Base-by-base conservation (phyloP, 2,888 invertebrate species). In the Catocala fraxini region DNA sequence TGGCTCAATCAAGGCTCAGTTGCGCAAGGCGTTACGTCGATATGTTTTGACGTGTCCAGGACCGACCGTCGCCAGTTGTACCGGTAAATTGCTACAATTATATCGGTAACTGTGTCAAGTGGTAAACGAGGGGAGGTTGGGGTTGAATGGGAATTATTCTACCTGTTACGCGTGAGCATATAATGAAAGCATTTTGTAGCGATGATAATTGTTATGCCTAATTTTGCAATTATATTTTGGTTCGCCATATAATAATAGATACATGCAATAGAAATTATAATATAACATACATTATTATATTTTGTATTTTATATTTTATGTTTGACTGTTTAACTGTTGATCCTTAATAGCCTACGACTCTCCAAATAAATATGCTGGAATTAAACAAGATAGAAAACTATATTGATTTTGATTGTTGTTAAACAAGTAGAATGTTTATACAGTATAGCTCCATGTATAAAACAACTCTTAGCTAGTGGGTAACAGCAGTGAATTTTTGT, bases 51-150 rank as follows among this genome's bases (percentile, higher is more conserved):
- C 91, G 85, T 91, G 91, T 88, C 84, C 84, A 80, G 82, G 79
- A 80, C 71, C 64, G 68, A 73, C 81, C 68, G 79, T 79, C 77
- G 80, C 79, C 73, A 78, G 76, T 79, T 81, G 73, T 82, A 78
- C 77, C 41, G 53, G 86, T 83, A 87, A 91, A 93, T 92, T 90
- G 90, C 92, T 88, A 91, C 91, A 92, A 93, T 93, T 92, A 92
- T 87, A 86, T 79, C 79, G 70, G 82, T 86, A 93, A 90, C 85
- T 92, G 86, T 92, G 92, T 92, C 92, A 91, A 89, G 88, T 87
- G 79, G 87, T 73, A 73, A 75, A 67, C 75, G 75, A 59, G 83
- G 73, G 89, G 88, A 86, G 70, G 56, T 34, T 71, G 77, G 85
- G 86, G 80, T 57, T 41, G 64, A 56, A 46, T 68, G 67, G 63